Base-by-base conservation (phyloP, 2,888 invertebrate genomes). In the Urechis unicinctus region DNA sequence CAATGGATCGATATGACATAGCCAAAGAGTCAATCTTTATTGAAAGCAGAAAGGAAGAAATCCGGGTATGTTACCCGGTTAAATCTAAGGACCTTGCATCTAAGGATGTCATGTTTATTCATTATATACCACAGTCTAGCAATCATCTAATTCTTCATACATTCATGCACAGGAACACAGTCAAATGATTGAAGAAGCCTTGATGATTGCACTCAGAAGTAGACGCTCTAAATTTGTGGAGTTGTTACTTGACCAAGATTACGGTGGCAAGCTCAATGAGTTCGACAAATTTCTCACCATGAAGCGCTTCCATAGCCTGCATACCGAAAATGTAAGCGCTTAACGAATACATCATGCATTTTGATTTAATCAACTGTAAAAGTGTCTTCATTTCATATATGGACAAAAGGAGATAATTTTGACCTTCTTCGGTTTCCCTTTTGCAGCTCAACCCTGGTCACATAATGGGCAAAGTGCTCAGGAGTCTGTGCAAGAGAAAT, bases 181-280 rank as follows among this genome's bases (percentile, higher is more conserved):
- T 4, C 48, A 53, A 5, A 29, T 46, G 45, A 17, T 56, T 4
- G 42, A 56, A 43, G 24, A 53, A 6, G 56, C 48, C 4, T 29
- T 56, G 43, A 22, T 54, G 24, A 42, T 59, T 9, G 60, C 60
- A 2, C 49, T 60, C 48, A 44, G 49, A 36, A 36, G 51, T 4
- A 47, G 45, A 5, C 46, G 42, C 1, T 24, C 47, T 3, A 42
- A 58, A 13, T 60, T 60, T 47, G 29, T 52, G 3, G 22, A 55
- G 41, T 44, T 60, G 17, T 55, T 60, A 4, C 53, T 56, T 4
- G 56, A 56, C 43, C 46, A 56, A 45, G 56, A 56, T 25, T 36
- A 30, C n/a, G 53, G 52, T 4, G 56, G 52, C n/a, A 48, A 56
- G 30, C 48, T 56, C 28, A 36, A 36, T 36, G 52, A 56, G 22